Evolutionary conservation across 2,888 invertebrate species (phyloP).

Genomic region (Lasioglossum zephyrum): DNA sequence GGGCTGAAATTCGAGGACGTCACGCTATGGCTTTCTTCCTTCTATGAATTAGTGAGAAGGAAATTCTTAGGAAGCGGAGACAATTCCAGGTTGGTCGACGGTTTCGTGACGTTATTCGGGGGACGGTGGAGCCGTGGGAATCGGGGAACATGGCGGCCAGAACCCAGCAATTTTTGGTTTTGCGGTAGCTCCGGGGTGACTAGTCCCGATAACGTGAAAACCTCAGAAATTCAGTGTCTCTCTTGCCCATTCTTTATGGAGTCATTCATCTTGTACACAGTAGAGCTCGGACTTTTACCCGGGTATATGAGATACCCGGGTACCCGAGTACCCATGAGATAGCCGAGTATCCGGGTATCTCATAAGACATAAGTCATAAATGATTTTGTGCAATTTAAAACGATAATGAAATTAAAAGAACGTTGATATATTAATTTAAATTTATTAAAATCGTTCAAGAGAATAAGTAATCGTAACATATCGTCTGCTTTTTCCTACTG

Average conservation of each 20-base stretch:
- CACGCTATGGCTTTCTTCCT: constrained; percentile 62
- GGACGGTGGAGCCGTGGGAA: constrained; percentile 36
- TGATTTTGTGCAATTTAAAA: no score
- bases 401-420: no score
- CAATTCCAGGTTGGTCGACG: constrained; percentile 37
- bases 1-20: constrained; percentile 67
- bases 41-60: constrained; percentile 68
- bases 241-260: not conserved
- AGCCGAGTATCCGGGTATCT: no score
- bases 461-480: no score
- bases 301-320: no score
- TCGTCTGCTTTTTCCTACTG: no score
- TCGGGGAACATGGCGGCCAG: constrained; percentile 8
- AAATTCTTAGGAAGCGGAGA: constrained; percentile 58
- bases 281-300: no score
- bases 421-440: no score
- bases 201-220: not conserved
- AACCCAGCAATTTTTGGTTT: constrained; percentile 38
- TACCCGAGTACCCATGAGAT: no score
- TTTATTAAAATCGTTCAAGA: no score
- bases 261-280: no score
- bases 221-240: not conserved
- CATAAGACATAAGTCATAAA: no score
- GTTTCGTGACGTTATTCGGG: constrained; percentile 51
- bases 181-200: not conserved